Base-by-base conservation (phyloP, 2,113 vertebrate species). In the Axis porcinus region DNA sequence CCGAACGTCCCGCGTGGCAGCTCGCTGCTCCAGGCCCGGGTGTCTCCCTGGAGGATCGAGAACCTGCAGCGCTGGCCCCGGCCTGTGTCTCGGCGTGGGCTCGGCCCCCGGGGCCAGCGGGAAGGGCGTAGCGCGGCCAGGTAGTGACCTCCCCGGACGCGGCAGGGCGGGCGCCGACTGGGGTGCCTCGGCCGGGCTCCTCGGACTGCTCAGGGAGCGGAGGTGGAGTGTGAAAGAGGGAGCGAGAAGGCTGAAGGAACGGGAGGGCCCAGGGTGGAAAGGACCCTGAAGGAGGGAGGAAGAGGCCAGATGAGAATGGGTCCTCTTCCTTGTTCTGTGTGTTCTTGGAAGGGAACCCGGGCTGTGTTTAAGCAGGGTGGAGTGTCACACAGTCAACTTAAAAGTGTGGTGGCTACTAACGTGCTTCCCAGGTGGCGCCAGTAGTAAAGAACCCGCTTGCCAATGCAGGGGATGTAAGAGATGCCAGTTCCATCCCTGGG, bases 1-100 rank as follows among this genome's bases (percentile, higher is more conserved):
- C n/a, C 3, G 0, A 30, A 52, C 15, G 17, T 13, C 2, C 33
- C n/a, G 7, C 6, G 33, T 7, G 5, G 12, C 60, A 14, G 50
- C 12, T 47, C 1, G 57, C 74, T 23, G 13, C 30, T 14, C 15
- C 28, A 2, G 45, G 6, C n/a, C 54, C 16, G 1, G 9, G 14
- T 9, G 17, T 52, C 7, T 52, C 47, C 10, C 13, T 6, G 84
- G 40, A 13, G 15, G 1, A 28, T 52, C 21, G 25, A 54, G 67
- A 11, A 55, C 97, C 86, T 86, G 97, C 85, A 91, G 74, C 79
- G 19, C 36, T 1, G 2, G 40, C 54, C 78, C 13, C 0, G 40
- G 52, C 16, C 8, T 8, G 9, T 40, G 60, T 10, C 57, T 11
- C 3, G 28, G 60, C 7, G 10, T 6, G 93, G 33, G 10, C 30